phyloP scores from a whole-genome alignment of 2,888 invertebrate genomes.

The Hydroisotoma schaefferi region DNA sequence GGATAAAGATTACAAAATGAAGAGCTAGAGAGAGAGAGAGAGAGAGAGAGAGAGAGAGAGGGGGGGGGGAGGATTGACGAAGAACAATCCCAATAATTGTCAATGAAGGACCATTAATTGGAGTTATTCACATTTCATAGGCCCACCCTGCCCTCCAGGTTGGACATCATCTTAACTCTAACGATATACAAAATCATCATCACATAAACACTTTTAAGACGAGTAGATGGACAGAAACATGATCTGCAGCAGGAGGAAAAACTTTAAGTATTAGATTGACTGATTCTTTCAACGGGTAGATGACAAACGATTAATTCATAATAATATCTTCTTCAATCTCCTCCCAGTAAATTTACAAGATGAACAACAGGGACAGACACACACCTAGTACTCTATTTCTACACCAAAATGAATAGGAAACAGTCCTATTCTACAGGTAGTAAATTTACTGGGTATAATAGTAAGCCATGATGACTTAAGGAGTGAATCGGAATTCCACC shows the following conservation, averaged over 20 bases:
- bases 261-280: background rate
- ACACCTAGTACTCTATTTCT: background rate
- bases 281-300: background rate
- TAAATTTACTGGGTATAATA: no score
- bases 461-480: no score
- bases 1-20: background rate
- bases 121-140: constrained; percentile 14
- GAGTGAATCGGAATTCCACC: no score
- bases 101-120: constrained; percentile 21
- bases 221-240: background rate
- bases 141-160: constrained; percentile 21
- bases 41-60: background rate
- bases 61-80: background rate
- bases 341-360: no score
- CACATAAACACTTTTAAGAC: background rate
- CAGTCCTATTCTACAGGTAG: no score
- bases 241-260: background rate
- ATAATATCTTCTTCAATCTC: constrained; percentile 1
- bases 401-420: no score
- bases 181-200: background rate
- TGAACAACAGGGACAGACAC: no score
- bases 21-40: background rate
- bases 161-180: no score
- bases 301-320: constrained; percentile 14
- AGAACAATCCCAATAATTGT: constrained; percentile 12